Conservation (phyloP, 2,797 vertebrate species). For the Loris lydekkerianus region DNA sequence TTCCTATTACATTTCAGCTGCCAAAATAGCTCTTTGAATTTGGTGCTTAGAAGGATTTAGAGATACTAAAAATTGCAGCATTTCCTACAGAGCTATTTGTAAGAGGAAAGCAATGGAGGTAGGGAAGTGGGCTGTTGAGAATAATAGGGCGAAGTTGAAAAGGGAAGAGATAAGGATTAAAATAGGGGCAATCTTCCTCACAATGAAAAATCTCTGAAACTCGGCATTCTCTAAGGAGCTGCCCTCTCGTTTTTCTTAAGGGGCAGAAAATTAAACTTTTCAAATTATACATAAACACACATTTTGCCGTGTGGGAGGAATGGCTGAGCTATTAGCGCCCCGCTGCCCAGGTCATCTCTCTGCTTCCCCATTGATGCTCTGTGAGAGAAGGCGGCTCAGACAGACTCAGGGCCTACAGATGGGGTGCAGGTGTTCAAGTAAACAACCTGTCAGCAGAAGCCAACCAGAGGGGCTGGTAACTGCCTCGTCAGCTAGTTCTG, state of each 20-base stretch:
- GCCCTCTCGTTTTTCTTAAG: not conserved
- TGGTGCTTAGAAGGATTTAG: conserved; percentile 78
- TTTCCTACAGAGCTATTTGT: conserved; percentile 80
- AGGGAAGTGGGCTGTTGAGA: conserved; percentile 78
- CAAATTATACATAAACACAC: not conserved
- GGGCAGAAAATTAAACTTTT: not conserved
- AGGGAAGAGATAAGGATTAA: not conserved
- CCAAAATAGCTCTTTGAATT: conserved; percentile 81
- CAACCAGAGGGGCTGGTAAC: not conserved
- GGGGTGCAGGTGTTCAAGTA: not conserved
- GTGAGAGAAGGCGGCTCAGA: not conserved
- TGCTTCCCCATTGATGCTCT: not conserved
- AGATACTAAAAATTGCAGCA: conserved; percentile 81
- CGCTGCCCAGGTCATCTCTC: not conserved
- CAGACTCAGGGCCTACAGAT: not conserved
- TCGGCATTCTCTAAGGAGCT: not conserved
- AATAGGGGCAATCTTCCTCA: conserved; percentile 44
- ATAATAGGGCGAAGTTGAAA: conserved; percentile 75
- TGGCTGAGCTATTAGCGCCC: no score
- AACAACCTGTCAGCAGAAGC: not conserved
- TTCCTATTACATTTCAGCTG: conserved; percentile 55
- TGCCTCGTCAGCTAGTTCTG: not conserved
- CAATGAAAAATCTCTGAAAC: conserved; percentile 4
- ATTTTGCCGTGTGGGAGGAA: not conserved
- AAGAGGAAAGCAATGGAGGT: conserved; percentile 62